phyloP scores from a whole-genome alignment of 2,888 invertebrate genomes.

The Rhynchonema sp. region DNA sequence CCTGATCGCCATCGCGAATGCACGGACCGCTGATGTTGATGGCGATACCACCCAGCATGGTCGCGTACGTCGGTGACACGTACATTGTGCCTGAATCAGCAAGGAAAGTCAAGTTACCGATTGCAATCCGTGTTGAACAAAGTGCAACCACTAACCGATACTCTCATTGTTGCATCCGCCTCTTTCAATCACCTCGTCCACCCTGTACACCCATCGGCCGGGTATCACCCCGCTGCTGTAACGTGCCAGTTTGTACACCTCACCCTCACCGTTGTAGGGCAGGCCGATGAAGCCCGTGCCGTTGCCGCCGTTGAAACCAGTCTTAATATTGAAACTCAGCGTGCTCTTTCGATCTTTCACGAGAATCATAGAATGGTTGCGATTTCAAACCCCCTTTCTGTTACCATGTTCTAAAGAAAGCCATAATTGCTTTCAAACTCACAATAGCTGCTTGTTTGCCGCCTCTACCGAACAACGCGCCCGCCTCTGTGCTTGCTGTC shows the following conservation, averaged over 20 bases:
- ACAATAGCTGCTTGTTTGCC: constrained; percentile 16
- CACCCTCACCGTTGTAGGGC: constrained; percentile 9
- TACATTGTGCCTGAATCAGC: background rate
- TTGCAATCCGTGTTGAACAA: background rate
- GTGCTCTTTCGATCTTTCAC: background rate
- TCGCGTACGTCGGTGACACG: background rate
- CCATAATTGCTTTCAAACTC: background rate
- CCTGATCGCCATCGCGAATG: constrained; percentile 42
- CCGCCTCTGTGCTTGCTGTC: constrained; percentile 74
- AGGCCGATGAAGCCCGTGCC: constrained; percentile 42
- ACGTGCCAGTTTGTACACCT: constrained; percentile 11
- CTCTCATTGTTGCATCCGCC: constrained; percentile 50
- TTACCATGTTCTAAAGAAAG: too few species aligned
- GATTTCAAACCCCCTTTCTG: background rate
- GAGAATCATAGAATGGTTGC: background rate
- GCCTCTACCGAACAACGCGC: constrained; percentile 28
- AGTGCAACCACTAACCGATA: constrained; percentile 7
- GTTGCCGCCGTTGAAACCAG: constrained; percentile 87
- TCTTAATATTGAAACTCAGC: constrained; percentile 40
- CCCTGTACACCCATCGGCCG: constrained; percentile 73
- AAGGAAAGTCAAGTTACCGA: too few species aligned
- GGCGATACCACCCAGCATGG: constrained; percentile 86
- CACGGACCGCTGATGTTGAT: constrained; percentile 91
- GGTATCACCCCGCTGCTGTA: constrained; percentile 13
- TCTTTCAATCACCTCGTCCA: constrained; percentile 74